Percentiles rank a stretch among this genome's conserved stretches.
These are phyloP conservation scores for Cephus sareptanus DNA, from an alignment of 2,888 invertebrate genomes.

Conservation along the genomic window DNA sequence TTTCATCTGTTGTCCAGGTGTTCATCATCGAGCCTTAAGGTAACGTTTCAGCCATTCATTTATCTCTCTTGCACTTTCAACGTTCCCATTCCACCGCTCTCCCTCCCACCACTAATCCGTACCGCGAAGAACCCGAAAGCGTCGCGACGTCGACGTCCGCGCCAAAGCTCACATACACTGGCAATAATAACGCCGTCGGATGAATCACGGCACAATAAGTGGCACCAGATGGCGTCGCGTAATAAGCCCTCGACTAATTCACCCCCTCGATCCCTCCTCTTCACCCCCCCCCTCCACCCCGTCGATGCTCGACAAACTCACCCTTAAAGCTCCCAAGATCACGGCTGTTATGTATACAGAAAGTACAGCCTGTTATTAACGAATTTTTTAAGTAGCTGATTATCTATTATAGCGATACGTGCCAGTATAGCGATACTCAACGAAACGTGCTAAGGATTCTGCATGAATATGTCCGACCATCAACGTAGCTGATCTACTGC, in stretches of 20 bases:
- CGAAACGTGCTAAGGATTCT: neutral
- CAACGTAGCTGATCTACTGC: neutral
- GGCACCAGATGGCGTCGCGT: constrained; percentile 39
- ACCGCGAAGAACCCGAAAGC: neutral
- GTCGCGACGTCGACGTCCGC: neutral
- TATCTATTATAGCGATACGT: too few relatives aligned
- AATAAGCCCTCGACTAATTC: constrained; percentile 38
- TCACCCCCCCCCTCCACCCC: neutral
- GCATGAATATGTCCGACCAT: neutral
- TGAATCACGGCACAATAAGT: constrained; percentile 41
- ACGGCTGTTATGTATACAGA: neutral
- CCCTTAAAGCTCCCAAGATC: neutral
- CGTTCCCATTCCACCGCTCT: neutral
- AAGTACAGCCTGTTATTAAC: neutral
- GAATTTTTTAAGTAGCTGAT: neutral
- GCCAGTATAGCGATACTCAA: neutral
- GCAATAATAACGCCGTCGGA: constrained; percentile 29
- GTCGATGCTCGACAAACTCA: neutral
- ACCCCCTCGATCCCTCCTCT: neutral
- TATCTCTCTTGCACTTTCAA: neutral
- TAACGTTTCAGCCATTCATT: neutral
- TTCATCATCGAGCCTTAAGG: neutral
- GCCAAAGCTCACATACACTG: neutral
- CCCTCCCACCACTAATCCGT: neutral
- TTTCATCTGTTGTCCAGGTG: neutral